Base-by-base conservation (phyloP, 2,797 vertebrate genomes). In the Linurgus olivaceus region DNA sequence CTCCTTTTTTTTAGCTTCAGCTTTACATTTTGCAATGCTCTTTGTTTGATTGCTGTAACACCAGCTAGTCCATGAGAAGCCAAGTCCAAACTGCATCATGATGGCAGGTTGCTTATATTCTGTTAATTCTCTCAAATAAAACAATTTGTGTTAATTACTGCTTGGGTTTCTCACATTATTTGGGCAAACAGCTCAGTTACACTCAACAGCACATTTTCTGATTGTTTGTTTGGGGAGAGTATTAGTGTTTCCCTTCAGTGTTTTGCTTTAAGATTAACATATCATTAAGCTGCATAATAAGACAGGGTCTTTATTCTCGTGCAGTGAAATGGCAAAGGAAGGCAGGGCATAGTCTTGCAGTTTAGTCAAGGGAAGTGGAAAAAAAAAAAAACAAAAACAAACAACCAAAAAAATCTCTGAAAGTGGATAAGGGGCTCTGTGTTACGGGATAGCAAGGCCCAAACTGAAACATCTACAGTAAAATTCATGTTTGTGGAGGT, bases 221-320 rank as follows among this genome's bases (percentile, higher is more conserved):
- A 26, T 82, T 75, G 62, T 55, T 84, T 89, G 88, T 93, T 90
- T 90, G 70, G 28, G 74, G 84, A 54, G 72, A 61, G 37, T 61
- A 38, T 85, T 89, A 68, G 58, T 48, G 78, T 61, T 96, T 82
- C 51, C 47, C 63, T 88, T 65, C 55, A 82, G 31, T 76, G 74
- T 59, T 92, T 75, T 66, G 51, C 80, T 87, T 93, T 92, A 68
- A 95, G 72, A 89, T 96, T 85, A 96, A 71, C 83, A 57, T 92
- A 65, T 55, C 44, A 44, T 93, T 89, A 95, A 86, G 78, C 81
- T 45, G 68, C 8, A 5, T 68, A 77, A 62, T 93, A 80, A 52
- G 84, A 33, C 51, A 13, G 18, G n/a, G 61, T 10, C 65, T 86
- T 80, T 84, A 59, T 88, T 88, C 58, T 83, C 4, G 0, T 45